These are phyloP conservation scores for Anastrepha ludens DNA, from an alignment of 1,140 invertebrate genomes.

Conservation along the genomic window DNA sequence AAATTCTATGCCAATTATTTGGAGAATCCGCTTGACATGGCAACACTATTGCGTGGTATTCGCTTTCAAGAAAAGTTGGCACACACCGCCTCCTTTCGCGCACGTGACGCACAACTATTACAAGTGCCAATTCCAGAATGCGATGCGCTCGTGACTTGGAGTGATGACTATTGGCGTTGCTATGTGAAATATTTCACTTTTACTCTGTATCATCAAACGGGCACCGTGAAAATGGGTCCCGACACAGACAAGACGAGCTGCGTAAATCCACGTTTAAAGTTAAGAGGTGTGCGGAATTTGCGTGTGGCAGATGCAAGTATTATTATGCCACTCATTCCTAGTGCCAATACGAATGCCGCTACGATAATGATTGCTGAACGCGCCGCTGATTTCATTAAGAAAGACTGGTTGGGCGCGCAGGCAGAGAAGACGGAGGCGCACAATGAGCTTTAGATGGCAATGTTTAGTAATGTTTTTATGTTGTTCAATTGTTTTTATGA, in stretches of 20 bases:
- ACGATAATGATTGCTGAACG: conserved; percentile 92
- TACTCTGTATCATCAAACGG: conserved; percentile 82
- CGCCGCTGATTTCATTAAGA: conserved; percentile 86
- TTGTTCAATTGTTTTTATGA: too few species aligned
- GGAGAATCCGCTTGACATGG: not conserved
- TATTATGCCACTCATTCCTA: conserved; percentile 83
- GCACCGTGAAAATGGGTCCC: conserved; percentile 87
- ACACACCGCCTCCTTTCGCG: conserved; percentile 77
- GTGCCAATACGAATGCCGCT: conserved; percentile 83
- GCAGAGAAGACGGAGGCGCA: too few species aligned
- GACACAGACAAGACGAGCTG: conserved; percentile 80
- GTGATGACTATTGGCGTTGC: conserved; percentile 85
- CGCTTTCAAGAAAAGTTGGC: conserved; percentile 78
- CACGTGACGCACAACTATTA: conserved; percentile 77
- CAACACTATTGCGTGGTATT: conserved; percentile 75
- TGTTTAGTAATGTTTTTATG: too few species aligned
- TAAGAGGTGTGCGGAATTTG: conserved; percentile 81
- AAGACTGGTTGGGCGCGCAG: conserved; percentile 72
- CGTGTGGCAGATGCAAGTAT: conserved; percentile 86
- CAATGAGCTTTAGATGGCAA: too few species aligned
- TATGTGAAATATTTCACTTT: conserved; percentile 79
- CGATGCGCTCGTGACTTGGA: conserved; percentile 75
- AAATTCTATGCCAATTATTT: conserved; percentile 86
- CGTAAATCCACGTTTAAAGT: conserved; percentile 82
- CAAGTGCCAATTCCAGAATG: conserved; percentile 79